Evolutionary conservation across 2,797 vertebrate genomes (phyloP).

Genomic region (Lagodon rhomboides): DNA sequence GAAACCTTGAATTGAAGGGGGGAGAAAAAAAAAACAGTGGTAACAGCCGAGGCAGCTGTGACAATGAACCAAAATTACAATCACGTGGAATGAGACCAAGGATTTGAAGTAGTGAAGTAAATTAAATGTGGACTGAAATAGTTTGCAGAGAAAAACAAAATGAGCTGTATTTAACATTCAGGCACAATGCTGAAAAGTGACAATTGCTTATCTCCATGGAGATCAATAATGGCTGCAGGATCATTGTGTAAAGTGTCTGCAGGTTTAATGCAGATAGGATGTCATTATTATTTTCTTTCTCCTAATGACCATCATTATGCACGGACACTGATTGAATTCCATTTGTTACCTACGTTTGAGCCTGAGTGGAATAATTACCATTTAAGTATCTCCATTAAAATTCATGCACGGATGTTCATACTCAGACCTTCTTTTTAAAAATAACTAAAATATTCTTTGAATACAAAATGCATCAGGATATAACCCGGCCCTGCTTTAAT

Average conservation of each 20-base stretch:
- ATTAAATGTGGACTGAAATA: conserved; percentile 94
- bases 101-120: conserved; percentile 78
- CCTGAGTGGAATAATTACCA: conserved; percentile 99
- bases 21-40: conserved; percentile 3
- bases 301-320: conserved; percentile 99
- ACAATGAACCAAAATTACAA: conserved; percentile 87
- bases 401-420: conserved; percentile 99
- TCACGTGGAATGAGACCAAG: conserved; percentile 88
- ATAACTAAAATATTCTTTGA: conserved; percentile 98
- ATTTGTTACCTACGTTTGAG: conserved; percentile 99
- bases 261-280: conserved; percentile 99
- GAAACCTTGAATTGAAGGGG: conserved; percentile 31
- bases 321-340: conserved; percentile 99
- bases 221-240: conserved; percentile 99
- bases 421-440: conserved; percentile 96
- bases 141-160: conserved; percentile 93
- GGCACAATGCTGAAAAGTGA: conserved; percentile 97
- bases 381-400: conserved; percentile 99
- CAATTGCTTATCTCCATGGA: conserved; percentile 99
- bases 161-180: conserved; percentile 97
- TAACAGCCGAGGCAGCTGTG: conserved; percentile 55
- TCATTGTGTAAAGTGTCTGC: conserved; percentile 99
- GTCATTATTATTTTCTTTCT: conserved; percentile 99
- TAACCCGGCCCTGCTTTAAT: conserved; percentile 79
- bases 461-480: conserved; percentile 93